Percentiles rank a stretch among this genome's conserved stretches.
phyloP scores from a whole-genome alignment of 2,113 vertebrate genomes.

The Anhinga anhinga region DNA sequence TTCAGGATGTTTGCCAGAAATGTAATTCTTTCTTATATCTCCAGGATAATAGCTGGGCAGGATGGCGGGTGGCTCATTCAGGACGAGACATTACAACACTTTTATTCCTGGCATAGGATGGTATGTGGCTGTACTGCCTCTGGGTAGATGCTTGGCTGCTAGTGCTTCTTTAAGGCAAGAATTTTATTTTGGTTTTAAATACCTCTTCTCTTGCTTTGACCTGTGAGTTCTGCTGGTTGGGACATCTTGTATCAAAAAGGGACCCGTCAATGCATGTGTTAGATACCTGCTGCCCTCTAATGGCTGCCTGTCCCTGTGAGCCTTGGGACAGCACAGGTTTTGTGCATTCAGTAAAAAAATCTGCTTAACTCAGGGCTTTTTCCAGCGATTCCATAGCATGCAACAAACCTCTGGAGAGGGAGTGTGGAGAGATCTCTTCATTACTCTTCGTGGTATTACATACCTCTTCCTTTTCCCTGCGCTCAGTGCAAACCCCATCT shows the following conservation, averaged over 20 bases:
- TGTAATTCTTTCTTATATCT: conserved; percentile 25
- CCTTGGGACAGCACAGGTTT: background rate
- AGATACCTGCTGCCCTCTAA: conserved; percentile 74
- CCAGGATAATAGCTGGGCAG: background rate
- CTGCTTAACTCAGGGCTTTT: background rate
- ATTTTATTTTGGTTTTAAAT: background rate
- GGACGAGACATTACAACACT: conserved; percentile 4
- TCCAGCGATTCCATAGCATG: background rate
- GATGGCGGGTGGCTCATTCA: background rate
- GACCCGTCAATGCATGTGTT: background rate
- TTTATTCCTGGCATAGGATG: background rate
- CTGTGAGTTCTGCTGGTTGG: background rate
- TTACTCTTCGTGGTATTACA: background rate
- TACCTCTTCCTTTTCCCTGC: background rate
- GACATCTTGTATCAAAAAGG: background rate
- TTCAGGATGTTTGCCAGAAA: background rate
- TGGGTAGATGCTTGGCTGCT: background rate
- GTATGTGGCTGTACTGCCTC: background rate
- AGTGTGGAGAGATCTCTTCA: background rate
- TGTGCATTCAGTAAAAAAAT: background rate
- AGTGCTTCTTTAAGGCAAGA: background rate
- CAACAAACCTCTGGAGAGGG: background rate
- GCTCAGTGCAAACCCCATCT: background rate
- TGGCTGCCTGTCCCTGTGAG: background rate
- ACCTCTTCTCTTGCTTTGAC: background rate